These are phyloP conservation scores for Brevimyrus niger DNA, from an alignment of 2,113 vertebrate species.

Conservation along the genomic window DNA sequence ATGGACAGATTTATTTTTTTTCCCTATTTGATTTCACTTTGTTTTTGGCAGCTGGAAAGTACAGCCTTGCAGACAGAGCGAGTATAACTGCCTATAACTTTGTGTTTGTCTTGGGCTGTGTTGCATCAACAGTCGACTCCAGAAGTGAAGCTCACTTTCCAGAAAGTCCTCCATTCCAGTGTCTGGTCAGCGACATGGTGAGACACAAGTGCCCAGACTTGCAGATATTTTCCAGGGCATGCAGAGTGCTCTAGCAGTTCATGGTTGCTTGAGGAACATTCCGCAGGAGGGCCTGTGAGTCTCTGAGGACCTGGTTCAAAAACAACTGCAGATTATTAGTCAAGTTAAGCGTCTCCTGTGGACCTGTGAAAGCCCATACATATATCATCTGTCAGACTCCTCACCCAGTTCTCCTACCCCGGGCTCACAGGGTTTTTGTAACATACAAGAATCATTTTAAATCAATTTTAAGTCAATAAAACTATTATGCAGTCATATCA, in stretches of 20 bases:
- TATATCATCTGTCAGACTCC: neutral
- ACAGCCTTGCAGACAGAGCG: neutral
- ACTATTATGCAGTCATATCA: neutral
- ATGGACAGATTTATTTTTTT: neutral
- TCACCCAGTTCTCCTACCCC: neutral
- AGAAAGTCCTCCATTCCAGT: neutral
- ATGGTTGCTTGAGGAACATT: neutral
- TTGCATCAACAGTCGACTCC: neutral
- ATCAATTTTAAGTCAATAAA: neutral
- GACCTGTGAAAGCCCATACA: neutral
- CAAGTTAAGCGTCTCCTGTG: neutral
- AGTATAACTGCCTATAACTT: neutral
- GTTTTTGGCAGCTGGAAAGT: neutral
- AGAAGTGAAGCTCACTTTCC: neutral
- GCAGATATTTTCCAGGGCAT: neutral
- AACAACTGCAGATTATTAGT: neutral
- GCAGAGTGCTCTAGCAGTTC: neutral
- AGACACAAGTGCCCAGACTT: neutral
- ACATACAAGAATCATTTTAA: neutral
- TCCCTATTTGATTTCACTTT: neutral
- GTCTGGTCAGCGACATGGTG: neutral
- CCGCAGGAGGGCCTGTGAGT: neutral
- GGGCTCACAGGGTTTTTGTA: neutral
- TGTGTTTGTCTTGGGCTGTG: neutral
- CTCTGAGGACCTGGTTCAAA: neutral